Conservation (phyloP, 2,113 vertebrate genomes). For the Rissa tridactyla region DNA sequence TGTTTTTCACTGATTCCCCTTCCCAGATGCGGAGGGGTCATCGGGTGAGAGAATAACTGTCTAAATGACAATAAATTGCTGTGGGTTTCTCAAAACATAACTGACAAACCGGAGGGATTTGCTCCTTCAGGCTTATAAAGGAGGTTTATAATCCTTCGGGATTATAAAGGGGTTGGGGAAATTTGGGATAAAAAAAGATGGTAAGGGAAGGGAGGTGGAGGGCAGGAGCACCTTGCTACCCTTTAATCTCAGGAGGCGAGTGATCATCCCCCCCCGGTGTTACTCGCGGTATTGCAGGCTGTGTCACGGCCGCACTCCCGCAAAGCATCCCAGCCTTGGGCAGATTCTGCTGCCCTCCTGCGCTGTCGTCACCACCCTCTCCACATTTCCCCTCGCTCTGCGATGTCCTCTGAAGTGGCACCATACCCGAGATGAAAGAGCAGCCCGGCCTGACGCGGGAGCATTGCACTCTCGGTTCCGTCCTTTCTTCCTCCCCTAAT, state of each 20-base stretch:
- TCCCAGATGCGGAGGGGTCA: not conserved
- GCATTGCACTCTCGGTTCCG: rapidly evolving
- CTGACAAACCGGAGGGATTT: not conserved
- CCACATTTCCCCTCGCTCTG: rapidly evolving
- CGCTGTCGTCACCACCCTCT: no score
- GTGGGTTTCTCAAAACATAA: not conserved
- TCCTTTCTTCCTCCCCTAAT: not conserved
- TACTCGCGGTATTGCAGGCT: rapidly evolving
- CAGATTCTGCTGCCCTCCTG: not conserved
- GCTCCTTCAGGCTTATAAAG: not conserved
- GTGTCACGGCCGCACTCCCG: rapidly evolving
- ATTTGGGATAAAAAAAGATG: not conserved
- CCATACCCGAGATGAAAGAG: not conserved
- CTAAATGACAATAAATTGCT: not conserved
- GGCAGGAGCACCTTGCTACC: not conserved
- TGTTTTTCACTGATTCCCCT: not conserved
- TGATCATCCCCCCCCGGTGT: rapidly evolving
- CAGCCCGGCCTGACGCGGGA: not conserved
- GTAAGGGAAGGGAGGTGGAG: not conserved
- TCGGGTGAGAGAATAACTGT: not conserved
- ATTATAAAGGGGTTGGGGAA: not conserved
- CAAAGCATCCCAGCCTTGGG: rapidly evolving
- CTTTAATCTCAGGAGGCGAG: not conserved
- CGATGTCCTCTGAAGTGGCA: not conserved
- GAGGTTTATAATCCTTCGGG: no score